Base-by-base conservation (phyloP, 2,113 vertebrate species). In the Apteryx mantelli region DNA sequence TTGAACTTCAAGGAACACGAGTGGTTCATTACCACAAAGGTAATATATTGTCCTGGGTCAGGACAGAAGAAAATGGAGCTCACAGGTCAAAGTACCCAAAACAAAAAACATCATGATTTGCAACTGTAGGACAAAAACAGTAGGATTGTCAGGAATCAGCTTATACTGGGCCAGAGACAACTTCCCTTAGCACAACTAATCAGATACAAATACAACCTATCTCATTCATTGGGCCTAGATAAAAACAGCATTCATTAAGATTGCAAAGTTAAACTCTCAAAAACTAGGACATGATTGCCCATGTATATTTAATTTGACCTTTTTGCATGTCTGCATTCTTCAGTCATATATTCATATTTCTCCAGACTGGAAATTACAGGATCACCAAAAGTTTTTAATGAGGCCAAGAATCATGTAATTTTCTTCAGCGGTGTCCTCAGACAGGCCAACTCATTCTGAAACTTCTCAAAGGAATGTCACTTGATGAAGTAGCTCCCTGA, bases 311-410 rank as follows among this genome's bases (percentile, higher is more conserved):
- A 38, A 84, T 30, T 3, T n/a, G 1, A 44, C 19, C 5, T 68
- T 22, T 19, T 55, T 38, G 7, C 42, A 32, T 1, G 0, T 11
- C 9, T 55, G 2, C 8, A 20, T 48, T 69, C 46, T 44, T 44
- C 44, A 40, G 14, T 25, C 30, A 34, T 2, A 0, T 18, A 20
- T 26, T 65, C 18, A 9, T 1, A 0, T 28, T 34, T 13, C n/a
- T 76, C 14, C 71, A 60, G 52, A 18, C 38, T 42, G 18, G 21
- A 65, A 65, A 65, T 38, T 26, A 50, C 80, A 80, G 74, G 8
- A 40, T 7, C 17, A 36, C 18, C 28, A 12, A 26, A 8, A 36
- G 2, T 4, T 78, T 24, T 22, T 32, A 36, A 12, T 0, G 0
- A 1, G 18, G 8, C 14, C 34, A 48, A 53, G 40, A 3, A 16